Conservation (phyloP, 2,888 invertebrate species). For the Drosophila anomalata region DNA sequence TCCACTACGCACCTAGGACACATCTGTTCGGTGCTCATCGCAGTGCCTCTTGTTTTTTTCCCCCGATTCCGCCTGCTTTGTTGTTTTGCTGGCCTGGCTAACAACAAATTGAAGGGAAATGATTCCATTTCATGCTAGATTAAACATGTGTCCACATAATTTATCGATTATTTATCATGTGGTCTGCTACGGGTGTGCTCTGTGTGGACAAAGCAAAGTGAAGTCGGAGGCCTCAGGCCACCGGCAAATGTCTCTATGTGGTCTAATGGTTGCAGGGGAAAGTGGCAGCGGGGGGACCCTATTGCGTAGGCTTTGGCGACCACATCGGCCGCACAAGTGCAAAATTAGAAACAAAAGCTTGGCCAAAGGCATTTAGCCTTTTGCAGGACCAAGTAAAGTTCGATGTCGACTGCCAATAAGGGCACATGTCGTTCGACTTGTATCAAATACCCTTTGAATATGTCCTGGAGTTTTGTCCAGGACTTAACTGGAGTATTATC, state of each 20-base stretch:
- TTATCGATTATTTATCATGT: conserved; percentile 83
- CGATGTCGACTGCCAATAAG: conserved; percentile 30
- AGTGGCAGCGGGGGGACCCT: background rate
- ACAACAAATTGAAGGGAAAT: conserved; percentile 83
- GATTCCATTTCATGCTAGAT: conserved; percentile 83
- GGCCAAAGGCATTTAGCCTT: conserved; percentile 56
- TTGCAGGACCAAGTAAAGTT: conserved; percentile 32
- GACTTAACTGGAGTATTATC: no score
- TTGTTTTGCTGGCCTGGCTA: conserved; percentile 57
- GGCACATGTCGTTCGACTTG: conserved; percentile 27
- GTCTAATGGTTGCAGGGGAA: background rate
- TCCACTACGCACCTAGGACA: conserved; percentile 25
- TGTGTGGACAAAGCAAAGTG: conserved; percentile 64
- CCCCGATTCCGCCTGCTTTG: conserved; percentile 17
- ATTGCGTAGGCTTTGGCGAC: conserved; percentile 55
- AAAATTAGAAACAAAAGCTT: conserved; percentile 77
- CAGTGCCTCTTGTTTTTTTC: conserved; percentile 11
- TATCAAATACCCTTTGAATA: background rate
- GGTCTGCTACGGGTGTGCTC: conserved; percentile 57
- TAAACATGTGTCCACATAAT: conserved; percentile 83
- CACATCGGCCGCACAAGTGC: conserved; percentile 74
- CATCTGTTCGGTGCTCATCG: conserved; percentile 38
- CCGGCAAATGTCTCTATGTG: conserved; percentile 16
- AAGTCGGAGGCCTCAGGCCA: conserved; percentile 52
- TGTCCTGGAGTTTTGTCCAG: background rate